Percentiles rank a stretch among this genome's conserved stretches.
Conservation (phyloP, 2,888 invertebrate species). For the Nysson spinosus region DNA sequence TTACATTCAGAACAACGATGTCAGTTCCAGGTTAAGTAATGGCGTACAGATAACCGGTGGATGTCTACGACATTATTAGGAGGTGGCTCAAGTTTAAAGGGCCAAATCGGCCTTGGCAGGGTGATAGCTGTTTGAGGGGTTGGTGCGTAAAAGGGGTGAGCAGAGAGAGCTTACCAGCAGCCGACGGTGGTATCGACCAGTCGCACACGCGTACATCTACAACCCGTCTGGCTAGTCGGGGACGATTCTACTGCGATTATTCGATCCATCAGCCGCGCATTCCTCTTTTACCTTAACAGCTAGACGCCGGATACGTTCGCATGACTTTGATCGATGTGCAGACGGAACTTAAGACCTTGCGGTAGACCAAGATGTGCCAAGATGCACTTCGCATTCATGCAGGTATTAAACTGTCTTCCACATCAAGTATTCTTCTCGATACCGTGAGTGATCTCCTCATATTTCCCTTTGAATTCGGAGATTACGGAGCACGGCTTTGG, state of each 20-base stretch:
- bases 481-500: too few relatives aligned
- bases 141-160: conserved; percentile 56
- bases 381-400: background rate
- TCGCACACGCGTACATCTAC: conserved; percentile 56
- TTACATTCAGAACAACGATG: conserved; percentile 30
- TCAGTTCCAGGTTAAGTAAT: conserved; percentile 31
- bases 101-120: conserved; percentile 26
- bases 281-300: conserved; percentile 2
- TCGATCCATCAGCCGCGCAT: conserved; percentile 41
- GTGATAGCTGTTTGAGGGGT: conserved; percentile 41
- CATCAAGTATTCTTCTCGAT: too few relatives aligned
- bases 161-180: conserved; percentile 61
- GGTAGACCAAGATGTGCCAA: background rate
- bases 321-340: conserved; percentile 18
- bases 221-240: conserved; percentile 37
- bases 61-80: conserved; percentile 28
- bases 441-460: too few relatives aligned
- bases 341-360: conserved; percentile 5
- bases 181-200: conserved; percentile 72
- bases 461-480: too few relatives aligned
- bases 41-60: conserved; percentile 22
- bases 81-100: conserved; percentile 23
- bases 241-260: conserved; percentile 55
- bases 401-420: too few relatives aligned
- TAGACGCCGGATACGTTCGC: conserved; percentile 5